A percentile compares a stretch with the other conserved stretches of the same genome.
phyloP scores from a whole-genome alignment of 2,797 vertebrate genomes.

The Crocodylus rhombifer region DNA sequence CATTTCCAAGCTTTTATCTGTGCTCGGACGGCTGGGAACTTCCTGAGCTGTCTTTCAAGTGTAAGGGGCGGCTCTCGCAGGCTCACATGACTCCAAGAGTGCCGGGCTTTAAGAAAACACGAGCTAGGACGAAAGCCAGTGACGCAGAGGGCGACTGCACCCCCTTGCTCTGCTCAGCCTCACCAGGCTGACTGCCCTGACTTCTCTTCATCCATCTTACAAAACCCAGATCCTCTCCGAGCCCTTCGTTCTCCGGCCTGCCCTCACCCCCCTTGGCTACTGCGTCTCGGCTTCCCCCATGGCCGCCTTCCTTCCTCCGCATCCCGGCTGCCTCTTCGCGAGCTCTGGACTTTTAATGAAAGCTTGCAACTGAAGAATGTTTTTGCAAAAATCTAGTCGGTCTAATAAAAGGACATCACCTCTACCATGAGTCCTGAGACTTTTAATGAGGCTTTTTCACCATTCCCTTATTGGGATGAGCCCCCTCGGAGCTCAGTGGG shows the following conservation, averaged over 20 bases:
- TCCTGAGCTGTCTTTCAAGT: neutral
- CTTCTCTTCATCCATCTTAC: neutral
- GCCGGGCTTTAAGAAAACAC: neutral
- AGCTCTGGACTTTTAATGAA: too few species aligned
- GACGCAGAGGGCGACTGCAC: neutral
- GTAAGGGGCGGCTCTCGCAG: neutral
- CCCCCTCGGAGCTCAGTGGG: neutral
- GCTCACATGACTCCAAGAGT: neutral
- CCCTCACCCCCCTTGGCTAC: neutral
- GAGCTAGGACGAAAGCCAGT: too few species aligned
- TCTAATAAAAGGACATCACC: too few species aligned
- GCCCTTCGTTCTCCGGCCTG: rapidly evolving
- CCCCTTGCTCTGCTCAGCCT: neutral
- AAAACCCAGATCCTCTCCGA: neutral
- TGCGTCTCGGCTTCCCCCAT: neutral
- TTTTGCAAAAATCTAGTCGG: too few species aligned
- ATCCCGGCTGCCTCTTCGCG: too few species aligned
- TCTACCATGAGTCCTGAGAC: too few species aligned
- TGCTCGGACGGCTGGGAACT: neutral
- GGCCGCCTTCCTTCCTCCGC: too few species aligned
- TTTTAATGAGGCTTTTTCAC: neutral
- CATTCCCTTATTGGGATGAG: rapidly evolving
- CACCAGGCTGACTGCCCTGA: too few species aligned
- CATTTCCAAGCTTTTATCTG: neutral
- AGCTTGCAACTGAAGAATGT: too few species aligned